These are phyloP conservation scores for Ophthalmolycus amberensis DNA, from an alignment of 2,113 vertebrate genomes.

Conservation along the genomic window DNA sequence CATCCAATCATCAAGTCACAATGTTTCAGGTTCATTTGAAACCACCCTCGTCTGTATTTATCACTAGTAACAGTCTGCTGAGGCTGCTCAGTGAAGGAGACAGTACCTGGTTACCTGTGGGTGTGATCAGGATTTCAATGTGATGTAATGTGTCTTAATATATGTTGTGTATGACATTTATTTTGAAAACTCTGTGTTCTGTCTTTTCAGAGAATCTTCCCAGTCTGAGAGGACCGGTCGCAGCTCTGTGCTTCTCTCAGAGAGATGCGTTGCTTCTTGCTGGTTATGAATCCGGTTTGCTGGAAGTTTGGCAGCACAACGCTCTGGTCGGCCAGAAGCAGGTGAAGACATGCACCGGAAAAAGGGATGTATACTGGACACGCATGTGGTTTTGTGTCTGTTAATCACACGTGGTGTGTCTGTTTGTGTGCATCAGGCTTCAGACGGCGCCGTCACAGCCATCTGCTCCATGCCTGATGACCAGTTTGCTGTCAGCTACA, in stretches of 20 bases:
- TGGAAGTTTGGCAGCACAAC: constrained; percentile 83
- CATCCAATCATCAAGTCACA: neutral
- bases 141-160: neutral
- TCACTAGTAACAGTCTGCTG: neutral
- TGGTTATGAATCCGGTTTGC: constrained; percentile 82
- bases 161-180: neutral
- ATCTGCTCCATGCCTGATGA: constrained; percentile 67
- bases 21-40: neutral
- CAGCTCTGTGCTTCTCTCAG: constrained; percentile 84
- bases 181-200: neutral
- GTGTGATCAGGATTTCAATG: neutral
- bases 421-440: constrained; percentile 61
- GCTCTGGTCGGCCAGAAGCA: constrained; percentile 65
- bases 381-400: neutral
- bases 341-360: constrained; percentile 57
- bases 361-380: neutral
- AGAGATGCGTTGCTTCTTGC: constrained; percentile 75
- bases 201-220: constrained; percentile 59
- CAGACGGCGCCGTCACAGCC: constrained; percentile 51
- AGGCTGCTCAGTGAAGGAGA: neutral
- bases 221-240: constrained; percentile 57
- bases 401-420: neutral
- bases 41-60: neutral
- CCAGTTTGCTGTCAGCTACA: constrained; percentile 72
- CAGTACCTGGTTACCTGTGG: too few relatives aligned